A percentile compares a stretch with the other conserved stretches of the same genome.
phyloP scores from a whole-genome alignment of 2,113 vertebrate species.

The Campylomormyrus tamandua region DNA sequence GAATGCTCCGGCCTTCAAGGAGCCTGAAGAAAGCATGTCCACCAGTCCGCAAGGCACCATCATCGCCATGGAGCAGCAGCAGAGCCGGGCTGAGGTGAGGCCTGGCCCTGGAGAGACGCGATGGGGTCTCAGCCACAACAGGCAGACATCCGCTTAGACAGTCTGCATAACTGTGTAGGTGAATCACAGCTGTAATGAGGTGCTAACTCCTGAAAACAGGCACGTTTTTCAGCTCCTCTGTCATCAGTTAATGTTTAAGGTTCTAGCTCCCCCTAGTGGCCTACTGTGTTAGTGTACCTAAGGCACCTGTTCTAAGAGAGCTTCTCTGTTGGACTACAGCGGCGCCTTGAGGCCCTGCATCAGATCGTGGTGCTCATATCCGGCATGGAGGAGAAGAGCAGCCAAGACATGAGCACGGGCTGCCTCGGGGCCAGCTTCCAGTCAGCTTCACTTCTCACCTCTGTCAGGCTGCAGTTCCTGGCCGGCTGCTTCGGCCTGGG shows the following conservation, averaged over 20 bases:
- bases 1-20: constrained; percentile 81
- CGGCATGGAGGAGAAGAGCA: constrained; percentile 94
- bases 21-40: constrained; percentile 89
- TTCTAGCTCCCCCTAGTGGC: not conserved
- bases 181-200: not conserved
- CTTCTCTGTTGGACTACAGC: constrained; percentile 50
- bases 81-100: constrained; percentile 82
- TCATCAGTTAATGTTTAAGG: not conserved
- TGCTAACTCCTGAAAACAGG: not conserved
- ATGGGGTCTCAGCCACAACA: not conserved
- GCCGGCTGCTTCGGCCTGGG: constrained; percentile 93
- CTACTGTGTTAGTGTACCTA: not conserved
- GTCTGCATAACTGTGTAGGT: not conserved
- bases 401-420: constrained; percentile 53
- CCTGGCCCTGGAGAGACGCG: not conserved
- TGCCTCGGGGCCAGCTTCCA: constrained; percentile 69
- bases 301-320: not conserved
- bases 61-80: constrained; percentile 93
- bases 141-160: not conserved
- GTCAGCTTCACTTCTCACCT: constrained; percentile 84
- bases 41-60: constrained; percentile 84
- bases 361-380: constrained; percentile 90
- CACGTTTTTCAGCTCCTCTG: not conserved
- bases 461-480: constrained; percentile 89
- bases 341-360: constrained; percentile 91